Percentiles rank a stretch among this genome's conserved stretches.
phyloP scores from a whole-genome alignment of 2,888 invertebrate genomes.

The Parnassius glacialis region DNA sequence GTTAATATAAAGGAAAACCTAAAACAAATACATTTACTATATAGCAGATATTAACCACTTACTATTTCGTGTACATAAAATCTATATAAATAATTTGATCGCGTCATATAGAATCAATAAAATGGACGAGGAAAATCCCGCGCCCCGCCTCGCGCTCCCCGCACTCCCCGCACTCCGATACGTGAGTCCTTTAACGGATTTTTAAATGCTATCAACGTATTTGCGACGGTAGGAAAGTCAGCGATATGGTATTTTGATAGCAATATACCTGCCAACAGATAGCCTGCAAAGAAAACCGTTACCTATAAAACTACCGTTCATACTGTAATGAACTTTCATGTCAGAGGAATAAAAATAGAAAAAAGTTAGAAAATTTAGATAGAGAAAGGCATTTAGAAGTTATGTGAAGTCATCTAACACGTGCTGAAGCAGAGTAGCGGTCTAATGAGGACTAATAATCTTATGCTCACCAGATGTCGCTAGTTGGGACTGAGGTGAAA shows the following conservation, averaged over 20 bases:
- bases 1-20: no score
- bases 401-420: no score
- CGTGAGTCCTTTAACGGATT: constrained; percentile 26
- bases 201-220: constrained; percentile 27
- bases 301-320: no score
- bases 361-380: no score
- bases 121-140: constrained; percentile 24
- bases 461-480: no score
- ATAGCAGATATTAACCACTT: no score
- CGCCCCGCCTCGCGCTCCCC: background rate
- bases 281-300: background rate
- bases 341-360: background rate
- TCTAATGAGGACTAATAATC: no score
- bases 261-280: constrained; percentile 4
- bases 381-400: background rate
- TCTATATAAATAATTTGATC: constrained; percentile 11
- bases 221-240: constrained; percentile 24
- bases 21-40: no score
- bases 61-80: background rate
- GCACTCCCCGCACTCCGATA: constrained; percentile 6
- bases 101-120: constrained; percentile 15
- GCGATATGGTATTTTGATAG: constrained; percentile 16
- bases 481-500: no score
- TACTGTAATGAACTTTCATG: background rate
- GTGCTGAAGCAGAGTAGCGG: no score